phyloP scores from a whole-genome alignment of 2,888 invertebrate species.

The Metellina segmentata region DNA sequence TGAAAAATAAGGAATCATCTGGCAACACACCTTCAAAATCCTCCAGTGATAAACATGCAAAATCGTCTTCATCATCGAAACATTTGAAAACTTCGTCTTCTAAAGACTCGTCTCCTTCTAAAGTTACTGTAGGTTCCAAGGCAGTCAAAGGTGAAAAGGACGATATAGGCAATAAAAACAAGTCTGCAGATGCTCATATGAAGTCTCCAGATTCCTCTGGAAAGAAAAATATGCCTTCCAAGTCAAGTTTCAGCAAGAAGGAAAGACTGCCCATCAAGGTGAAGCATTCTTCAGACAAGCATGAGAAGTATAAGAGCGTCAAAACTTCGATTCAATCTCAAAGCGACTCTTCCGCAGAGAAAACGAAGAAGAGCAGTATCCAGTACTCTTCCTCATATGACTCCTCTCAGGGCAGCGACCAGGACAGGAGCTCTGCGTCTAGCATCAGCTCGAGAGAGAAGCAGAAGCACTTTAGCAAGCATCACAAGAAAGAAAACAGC shows the following conservation, averaged over 20 bases:
- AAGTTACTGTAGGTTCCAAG: neutral
- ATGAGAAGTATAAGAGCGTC: constrained; percentile 59
- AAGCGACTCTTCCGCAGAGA: constrained; percentile 14
- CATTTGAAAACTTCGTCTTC: constrained; percentile 5
- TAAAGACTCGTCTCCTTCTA: constrained; percentile 44
- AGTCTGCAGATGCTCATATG: constrained; percentile 9
- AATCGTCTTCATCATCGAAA: constrained; percentile 23
- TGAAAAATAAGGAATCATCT: constrained; percentile 37
- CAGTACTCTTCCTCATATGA: constrained; percentile 69
- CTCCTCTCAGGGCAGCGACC: constrained; percentile 70
- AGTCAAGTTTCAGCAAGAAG: constrained; percentile 18
- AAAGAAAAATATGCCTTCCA: constrained; percentile 30
- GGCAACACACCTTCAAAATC: constrained; percentile 16
- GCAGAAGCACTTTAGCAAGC: constrained; percentile 64
- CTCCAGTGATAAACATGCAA: constrained; percentile 29
- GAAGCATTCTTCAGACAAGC: constrained; percentile 33
- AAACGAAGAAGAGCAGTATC: constrained; percentile 17
- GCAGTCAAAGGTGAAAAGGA: constrained; percentile 47
- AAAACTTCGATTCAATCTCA: constrained; percentile 16
- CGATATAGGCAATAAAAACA: constrained; percentile 18
- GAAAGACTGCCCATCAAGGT: constrained; percentile 19
- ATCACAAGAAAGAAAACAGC: constrained; percentile 44
- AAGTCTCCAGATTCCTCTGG: constrained; percentile 11
- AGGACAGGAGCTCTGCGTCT: constrained; percentile 27
- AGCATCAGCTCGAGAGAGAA: constrained; percentile 28